Conservation (phyloP, 1,140 invertebrate genomes). For the Cyrtorhinus lividipennis region DNA sequence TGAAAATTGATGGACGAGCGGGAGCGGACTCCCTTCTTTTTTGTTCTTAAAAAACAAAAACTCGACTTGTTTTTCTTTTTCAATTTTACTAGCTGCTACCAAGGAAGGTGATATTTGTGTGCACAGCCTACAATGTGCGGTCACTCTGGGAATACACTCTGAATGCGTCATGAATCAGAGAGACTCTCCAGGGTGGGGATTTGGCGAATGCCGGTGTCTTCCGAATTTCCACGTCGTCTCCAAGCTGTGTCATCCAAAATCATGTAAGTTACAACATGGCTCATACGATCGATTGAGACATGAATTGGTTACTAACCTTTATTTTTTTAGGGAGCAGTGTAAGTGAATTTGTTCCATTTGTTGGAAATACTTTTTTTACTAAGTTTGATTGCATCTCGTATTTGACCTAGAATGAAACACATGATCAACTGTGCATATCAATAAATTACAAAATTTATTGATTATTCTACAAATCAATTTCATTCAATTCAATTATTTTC, state of each 20-base stretch:
- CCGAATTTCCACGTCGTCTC: neutral
- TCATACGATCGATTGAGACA: neutral
- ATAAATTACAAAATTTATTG: neutral
- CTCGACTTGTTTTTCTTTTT: too few species aligned
- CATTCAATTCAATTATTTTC: neutral
- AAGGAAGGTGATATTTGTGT: neutral
- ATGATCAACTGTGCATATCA: too few species aligned
- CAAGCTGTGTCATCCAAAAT: neutral
- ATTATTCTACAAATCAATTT: neutral
- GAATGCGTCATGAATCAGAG: neutral
- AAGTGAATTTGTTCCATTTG: neutral
- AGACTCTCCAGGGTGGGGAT: too few species aligned
- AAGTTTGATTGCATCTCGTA: too few species aligned
- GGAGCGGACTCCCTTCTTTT: neutral
- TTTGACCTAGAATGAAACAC: too few species aligned
- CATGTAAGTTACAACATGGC: neutral
- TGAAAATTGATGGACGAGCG: neutral
- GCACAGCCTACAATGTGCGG: neutral
- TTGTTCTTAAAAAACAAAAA: neutral
- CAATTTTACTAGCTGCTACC: neutral
- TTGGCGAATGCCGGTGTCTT: neutral
- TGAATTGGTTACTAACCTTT: neutral
- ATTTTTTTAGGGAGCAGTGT: neutral
- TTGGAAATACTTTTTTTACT: too few species aligned
- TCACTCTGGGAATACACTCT: neutral